Conservation (phyloP, 2,113 vertebrate species). For the Sceloporus tristichus region DNA sequence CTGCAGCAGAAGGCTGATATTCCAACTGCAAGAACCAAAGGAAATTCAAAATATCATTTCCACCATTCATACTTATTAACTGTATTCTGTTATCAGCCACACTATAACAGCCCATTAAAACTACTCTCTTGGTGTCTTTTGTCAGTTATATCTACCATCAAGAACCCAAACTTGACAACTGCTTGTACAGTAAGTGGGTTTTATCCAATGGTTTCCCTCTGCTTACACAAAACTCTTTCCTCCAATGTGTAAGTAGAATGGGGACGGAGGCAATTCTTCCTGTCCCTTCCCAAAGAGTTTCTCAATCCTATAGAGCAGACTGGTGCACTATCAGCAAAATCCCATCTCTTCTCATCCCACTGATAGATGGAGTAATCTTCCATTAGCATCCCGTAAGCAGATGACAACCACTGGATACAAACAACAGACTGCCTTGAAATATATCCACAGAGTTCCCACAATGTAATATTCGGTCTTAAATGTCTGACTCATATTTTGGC, state of each 20-base stretch:
- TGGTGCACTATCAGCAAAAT: too few species aligned
- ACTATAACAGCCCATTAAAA: background rate
- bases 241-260: too few species aligned
- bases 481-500: background rate
- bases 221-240: background rate
- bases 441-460: too few species aligned
- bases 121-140: too few species aligned
- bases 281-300: too few species aligned
- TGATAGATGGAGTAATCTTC: background rate
- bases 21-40: background rate
- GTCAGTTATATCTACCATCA: background rate
- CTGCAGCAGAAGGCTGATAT: background rate
- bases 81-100: background rate
- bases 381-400: background rate
- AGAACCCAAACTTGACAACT: background rate
- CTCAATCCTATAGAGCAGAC: too few species aligned
- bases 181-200: background rate
- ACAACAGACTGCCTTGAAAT: too few species aligned
- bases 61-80: background rate
- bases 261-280: too few species aligned
- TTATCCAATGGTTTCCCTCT: background rate
- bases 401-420: background rate
- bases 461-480: background rate
- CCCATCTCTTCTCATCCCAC: too few species aligned
- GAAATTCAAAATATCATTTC: slow-evolving; percentile 2